Base-by-base conservation (phyloP, 2,888 invertebrate genomes). In the Oegoconia quadripuncta region DNA sequence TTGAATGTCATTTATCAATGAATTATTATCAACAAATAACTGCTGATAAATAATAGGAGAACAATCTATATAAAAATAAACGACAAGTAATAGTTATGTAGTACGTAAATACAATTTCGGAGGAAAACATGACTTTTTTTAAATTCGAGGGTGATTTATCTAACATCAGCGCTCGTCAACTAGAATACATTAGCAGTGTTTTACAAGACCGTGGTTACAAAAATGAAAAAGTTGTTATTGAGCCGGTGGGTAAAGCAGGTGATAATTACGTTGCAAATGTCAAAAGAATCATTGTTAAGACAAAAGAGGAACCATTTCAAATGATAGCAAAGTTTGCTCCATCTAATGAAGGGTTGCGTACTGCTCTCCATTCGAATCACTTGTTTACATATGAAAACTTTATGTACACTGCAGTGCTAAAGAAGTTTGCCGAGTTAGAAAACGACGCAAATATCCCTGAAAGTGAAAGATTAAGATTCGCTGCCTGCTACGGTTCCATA, bases 291-390 rank as follows among this genome's bases (percentile, higher is more conserved):
- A 48, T 37, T 1, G 50, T 63, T 8, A 42, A 58, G 44, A 56
- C 58, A 9, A 41, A 59, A 42, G 60, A 52, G 8, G 41, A 48
- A 25, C n/a, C 34, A 9, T 54, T 64, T 18, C 55, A 50, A 20
- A 56, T 58, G 40, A 42, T 72, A 3, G 65, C 52, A 0, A 72
- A 72, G 44, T 26, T 66, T 26, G 67, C 70, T 14, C 56, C 67
- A 1, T 22, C 32, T 3, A 12, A 27, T 2, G 57, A 58, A 44
- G 12, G 29, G 2, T 1, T 50, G 1, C 44, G 65, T 44, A 9
- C 32, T 2, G 12, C 32, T 7, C 38, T 41, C 23, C 50, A 52
- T 0, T 52, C 52, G 8, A 37, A 17, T 5, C 0, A 25, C 2
- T 2, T 57, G 12, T 69, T 67, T 30, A 43, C 34, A 3, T 73